Percentiles rank a stretch among this genome's conserved stretches.
These are phyloP conservation scores for Rhimphoctona megacephalus DNA, from an alignment of 2,888 invertebrate genomes.

Conservation along the genomic window DNA sequence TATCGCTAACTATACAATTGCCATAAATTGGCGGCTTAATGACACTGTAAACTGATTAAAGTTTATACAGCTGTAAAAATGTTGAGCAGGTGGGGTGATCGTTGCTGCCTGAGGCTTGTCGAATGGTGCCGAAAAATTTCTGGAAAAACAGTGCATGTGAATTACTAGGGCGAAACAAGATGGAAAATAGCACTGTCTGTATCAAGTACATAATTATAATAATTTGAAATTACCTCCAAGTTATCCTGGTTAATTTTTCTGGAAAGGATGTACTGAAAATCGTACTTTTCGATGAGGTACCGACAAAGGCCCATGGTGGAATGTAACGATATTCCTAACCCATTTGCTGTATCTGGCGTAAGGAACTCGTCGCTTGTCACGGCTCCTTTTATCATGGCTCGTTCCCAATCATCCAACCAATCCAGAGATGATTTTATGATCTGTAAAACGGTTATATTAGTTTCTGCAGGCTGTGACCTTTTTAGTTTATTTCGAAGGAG, in stretches of 20 bases:
- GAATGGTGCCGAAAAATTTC: constrained; percentile 19
- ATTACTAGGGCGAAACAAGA: neutral
- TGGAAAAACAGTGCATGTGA: neutral
- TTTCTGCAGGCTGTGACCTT: neutral
- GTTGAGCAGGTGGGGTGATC: constrained; percentile 5
- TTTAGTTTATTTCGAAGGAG: too few relatives aligned
- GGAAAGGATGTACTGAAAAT: constrained; percentile 14
- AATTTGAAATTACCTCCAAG: neutral
- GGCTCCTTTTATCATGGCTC: neutral
- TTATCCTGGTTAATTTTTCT: constrained; percentile 10
- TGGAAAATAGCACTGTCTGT: neutral
- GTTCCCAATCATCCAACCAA: constrained; percentile 3
- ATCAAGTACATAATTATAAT: neutral
- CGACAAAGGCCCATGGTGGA: constrained; percentile 9
- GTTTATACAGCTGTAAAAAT: constrained; percentile 10
- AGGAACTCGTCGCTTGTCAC: constrained; percentile 8
- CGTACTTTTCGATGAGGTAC: constrained; percentile 7
- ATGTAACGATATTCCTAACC: neutral
- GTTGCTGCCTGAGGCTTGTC: constrained; percentile 13
- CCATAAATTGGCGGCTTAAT: constrained; percentile 35
- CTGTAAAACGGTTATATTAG: neutral
- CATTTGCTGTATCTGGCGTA: neutral
- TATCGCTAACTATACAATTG: constrained; percentile 43
- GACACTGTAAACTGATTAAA: neutral
- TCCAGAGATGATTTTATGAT: neutral